Base-by-base conservation (phyloP, 2,888 invertebrate genomes). In the Drosophila atroscutellata region DNA sequence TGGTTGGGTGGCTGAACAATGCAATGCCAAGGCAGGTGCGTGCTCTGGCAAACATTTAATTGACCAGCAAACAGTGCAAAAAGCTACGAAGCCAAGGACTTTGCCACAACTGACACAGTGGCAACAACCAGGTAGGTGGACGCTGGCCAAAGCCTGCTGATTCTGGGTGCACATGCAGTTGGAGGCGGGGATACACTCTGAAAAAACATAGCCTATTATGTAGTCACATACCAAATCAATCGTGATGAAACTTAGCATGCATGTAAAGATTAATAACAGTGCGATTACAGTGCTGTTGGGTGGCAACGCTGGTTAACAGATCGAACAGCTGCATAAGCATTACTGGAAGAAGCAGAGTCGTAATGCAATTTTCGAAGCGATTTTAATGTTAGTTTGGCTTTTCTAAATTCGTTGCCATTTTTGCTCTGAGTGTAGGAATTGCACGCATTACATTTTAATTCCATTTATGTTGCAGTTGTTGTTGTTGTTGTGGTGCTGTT, bases 21-120 rank as follows among this genome's bases (percentile, higher is more conserved):
- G 61, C 79, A 80, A 67, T 70, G 71, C 64, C 72, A 75, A 75
- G 80, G 80, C 77, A 81, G 81, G 77, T 77, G 76, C 72, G 79
- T 76, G 81, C 55, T 58, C 66, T 51, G 73, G 75, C 70, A 69
- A 70, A 57, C 86, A 86, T 86, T 74, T 84, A 87, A 87, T 87
- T 86, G 86, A 86, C 77, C 86, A 80, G 71, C 72, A 55, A 81
- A 67, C 69, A 70, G 63, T 70, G 73, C 63, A 60, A 52, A 49
- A 63, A 56, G 34, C 71, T 57, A 39, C 71, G 67, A 52, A 54
- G 50, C 70, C 73, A 62, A 75, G 74, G 65, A 69, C 80, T 81
- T 81, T 86, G 84, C 84, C 79, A 85, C 85, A 86, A 86, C 83
- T 86, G 85, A 86, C 85, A 86, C 85, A 86, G 77, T 86, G 79